Evolutionary conservation across 2,888 invertebrate species (phyloP).

Genomic region (Himalopsyche anomala): DNA sequence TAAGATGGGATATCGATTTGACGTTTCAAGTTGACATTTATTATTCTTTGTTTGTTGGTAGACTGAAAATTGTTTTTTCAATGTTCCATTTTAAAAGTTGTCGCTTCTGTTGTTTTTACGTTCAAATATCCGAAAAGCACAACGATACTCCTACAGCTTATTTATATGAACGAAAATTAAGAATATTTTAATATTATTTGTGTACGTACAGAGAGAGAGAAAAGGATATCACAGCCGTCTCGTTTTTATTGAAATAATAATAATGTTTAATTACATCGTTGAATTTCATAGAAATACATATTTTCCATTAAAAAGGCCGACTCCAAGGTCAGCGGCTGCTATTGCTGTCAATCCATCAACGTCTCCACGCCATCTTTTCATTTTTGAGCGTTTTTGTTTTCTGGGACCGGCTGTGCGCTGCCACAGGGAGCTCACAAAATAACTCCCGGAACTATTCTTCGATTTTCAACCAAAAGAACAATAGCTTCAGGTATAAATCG

Average conservation of each 20-base stretch:
- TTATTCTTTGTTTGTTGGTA: no score
- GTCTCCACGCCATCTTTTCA: constrained; percentile 48
- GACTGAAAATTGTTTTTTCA: no score
- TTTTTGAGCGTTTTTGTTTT: constrained; percentile 46
- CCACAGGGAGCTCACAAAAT: constrained; percentile 45
- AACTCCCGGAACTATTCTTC: neutral
- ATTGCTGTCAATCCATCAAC: constrained; percentile 64
- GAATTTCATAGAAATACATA: constrained; percentile 62
- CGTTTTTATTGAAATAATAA: constrained; percentile 52
- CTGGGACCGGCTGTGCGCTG: constrained; percentile 36
- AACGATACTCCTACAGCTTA: neutral
- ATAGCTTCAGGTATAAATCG: no score
- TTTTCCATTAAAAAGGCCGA: constrained; percentile 63
- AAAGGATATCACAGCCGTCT: neutral
- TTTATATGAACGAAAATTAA: neutral
- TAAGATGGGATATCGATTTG: no score
- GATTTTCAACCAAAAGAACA: no score
- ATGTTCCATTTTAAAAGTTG: neutral
- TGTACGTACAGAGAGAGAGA: neutral
- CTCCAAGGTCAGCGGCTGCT: constrained; percentile 58
- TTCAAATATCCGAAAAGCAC: neutral
- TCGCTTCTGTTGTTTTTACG: neutral
- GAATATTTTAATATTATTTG: constrained; percentile 31
- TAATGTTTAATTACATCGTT: constrained; percentile 63
- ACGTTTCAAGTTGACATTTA: no score